phyloP scores from a whole-genome alignment of 2,888 invertebrate species.

The Drosophila austrosaltans region DNA sequence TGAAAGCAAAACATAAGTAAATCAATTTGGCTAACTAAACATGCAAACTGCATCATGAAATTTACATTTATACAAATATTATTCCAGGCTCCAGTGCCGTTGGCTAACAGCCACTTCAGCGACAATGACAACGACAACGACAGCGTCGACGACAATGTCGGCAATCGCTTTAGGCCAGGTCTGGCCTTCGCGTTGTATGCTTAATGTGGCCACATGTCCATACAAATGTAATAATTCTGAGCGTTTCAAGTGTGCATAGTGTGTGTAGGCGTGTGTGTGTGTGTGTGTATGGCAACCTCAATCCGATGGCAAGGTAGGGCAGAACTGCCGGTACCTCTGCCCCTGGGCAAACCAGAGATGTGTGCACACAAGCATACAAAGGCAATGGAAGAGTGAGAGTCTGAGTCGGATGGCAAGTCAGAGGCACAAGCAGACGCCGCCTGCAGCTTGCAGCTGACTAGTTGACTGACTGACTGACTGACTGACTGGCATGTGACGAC shows the following conservation, averaged over 20 bases:
- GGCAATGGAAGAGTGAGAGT: constrained; percentile 34
- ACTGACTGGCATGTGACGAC: constrained; percentile 50
- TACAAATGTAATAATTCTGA: constrained; percentile 70
- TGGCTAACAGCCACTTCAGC: constrained; percentile 36
- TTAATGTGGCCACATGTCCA: constrained; percentile 68
- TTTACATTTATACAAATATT: constrained; percentile 64
- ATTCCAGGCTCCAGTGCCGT: constrained; percentile 44
- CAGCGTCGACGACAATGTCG: constrained; percentile 11
- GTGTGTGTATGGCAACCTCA: constrained; percentile 58
- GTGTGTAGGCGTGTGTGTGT: constrained; percentile 21
- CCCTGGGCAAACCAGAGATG: constrained; percentile 38
- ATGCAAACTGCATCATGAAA: constrained; percentile 46
- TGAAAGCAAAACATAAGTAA: constrained; percentile 58
- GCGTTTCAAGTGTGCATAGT: constrained; percentile 37
- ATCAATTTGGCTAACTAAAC: constrained; percentile 62
- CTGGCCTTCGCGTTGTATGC: constrained; percentile 67
- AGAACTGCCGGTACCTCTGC: background rate
- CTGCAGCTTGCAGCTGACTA: constrained; percentile 60
- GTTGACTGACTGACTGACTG: constrained; percentile 33
- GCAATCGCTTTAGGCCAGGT: constrained; percentile 41
- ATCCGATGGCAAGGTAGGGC: constrained; percentile 50
- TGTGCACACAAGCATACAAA: constrained; percentile 28
- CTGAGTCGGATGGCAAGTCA: constrained; percentile 5
- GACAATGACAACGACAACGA: constrained; percentile 26
- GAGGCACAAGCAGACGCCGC: constrained; percentile 36